Evolutionary conservation across 2,113 vertebrate species (phyloP).

Genomic region (Symphodus melops): DNA sequence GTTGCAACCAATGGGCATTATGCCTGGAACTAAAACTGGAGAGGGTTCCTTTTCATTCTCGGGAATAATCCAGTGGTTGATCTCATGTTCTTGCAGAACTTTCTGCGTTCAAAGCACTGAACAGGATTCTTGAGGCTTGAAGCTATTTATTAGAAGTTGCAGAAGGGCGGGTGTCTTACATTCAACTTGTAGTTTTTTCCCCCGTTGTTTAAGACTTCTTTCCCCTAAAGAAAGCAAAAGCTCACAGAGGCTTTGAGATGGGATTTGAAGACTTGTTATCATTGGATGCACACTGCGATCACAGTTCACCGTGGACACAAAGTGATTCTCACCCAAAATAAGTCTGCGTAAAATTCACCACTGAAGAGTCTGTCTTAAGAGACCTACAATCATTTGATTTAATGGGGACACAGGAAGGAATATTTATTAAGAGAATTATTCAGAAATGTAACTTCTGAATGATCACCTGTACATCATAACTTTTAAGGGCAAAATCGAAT

Average conservation of each 20-base stretch:
- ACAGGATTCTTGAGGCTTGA: slow-evolving; percentile 76
- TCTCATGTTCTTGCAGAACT: slow-evolving; percentile 82
- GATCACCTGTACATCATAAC: no score
- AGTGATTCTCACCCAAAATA: slow-evolving; percentile 57
- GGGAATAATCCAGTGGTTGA: slow-evolving; percentile 81
- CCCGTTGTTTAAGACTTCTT: slow-evolving; percentile 69
- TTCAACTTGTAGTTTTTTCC: slow-evolving; percentile 41
- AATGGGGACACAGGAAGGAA: slow-evolving; percentile 32
- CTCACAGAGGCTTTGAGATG: slow-evolving; percentile 57
- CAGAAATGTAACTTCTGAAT: no score
- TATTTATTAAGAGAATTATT: slow-evolving; percentile 22
- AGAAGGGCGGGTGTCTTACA: slow-evolving; percentile 13
- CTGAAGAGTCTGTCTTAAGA: slow-evolving; percentile 40
- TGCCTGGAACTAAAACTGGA: slow-evolving; percentile 69
- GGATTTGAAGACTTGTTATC: slow-evolving; percentile 75
- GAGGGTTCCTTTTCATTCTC: slow-evolving; percentile 72
- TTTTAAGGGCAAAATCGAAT: no score
- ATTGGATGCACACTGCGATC: slow-evolving; percentile 50
- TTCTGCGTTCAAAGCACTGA: slow-evolving; percentile 75
- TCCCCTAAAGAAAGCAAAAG: slow-evolving; percentile 78
- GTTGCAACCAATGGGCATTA: slow-evolving; percentile 72
- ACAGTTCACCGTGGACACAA: slow-evolving; percentile 30
- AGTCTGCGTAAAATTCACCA: slow-evolving; percentile 39
- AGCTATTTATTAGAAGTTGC: slow-evolving; percentile 77
- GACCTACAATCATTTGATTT: slow-evolving; percentile 32